Conservation (phyloP, 2,113 vertebrate species). For the Rhabdomys dilectus region DNA sequence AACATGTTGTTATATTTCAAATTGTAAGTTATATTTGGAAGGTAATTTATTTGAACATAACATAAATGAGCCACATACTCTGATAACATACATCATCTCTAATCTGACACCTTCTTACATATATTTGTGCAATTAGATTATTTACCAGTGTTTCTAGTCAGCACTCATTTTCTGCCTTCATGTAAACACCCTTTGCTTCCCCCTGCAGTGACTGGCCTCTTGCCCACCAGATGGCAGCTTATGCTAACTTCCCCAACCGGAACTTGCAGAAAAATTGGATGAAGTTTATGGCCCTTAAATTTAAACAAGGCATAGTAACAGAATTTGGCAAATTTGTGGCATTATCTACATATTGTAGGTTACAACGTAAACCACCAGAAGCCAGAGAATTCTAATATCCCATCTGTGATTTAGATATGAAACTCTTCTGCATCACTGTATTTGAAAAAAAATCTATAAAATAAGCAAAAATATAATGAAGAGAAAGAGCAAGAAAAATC, state of each 20-base stretch:
- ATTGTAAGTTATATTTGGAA: not conserved
- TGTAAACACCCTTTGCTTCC: not conserved
- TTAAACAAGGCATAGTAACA: constrained; percentile 30
- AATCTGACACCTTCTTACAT: not conserved
- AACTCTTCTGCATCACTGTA: not conserved
- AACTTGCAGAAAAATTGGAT: not conserved
- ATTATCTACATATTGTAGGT: not conserved
- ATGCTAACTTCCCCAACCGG: not conserved
- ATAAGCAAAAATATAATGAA: not conserved
- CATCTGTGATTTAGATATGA: not conserved
- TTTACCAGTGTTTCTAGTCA: not conserved
- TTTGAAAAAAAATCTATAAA: not conserved
- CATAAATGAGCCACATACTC: not conserved
- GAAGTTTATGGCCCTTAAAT: not conserved
- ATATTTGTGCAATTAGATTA: not conserved
- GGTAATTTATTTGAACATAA: not conserved
- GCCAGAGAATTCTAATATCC: constrained; percentile 11
- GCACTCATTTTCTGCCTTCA: not conserved
- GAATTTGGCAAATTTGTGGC: not conserved
- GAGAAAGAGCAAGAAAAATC: not conserved
- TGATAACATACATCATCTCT: not conserved
- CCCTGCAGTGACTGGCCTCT: constrained; percentile 15
- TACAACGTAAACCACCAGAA: not conserved
- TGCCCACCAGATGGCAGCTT: constrained; percentile 66
- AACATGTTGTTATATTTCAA: not conserved